Evolutionary conservation across 2,113 vertebrate species (phyloP).

Genomic region (Calidris pygmaea): DNA sequence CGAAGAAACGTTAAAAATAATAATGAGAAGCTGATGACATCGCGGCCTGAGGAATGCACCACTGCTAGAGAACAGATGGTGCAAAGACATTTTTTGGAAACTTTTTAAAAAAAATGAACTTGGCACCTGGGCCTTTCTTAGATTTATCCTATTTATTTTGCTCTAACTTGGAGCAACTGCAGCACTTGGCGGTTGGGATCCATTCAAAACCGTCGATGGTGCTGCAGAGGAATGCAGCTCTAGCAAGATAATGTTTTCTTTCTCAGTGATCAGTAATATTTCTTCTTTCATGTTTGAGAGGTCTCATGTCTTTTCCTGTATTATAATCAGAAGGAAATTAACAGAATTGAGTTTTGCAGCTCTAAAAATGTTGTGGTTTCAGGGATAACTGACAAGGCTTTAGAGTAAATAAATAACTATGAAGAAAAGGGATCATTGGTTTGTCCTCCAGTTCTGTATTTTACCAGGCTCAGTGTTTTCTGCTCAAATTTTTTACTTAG

Average conservation of each 20-base stretch:
- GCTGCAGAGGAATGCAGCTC: background rate
- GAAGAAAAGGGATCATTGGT: background rate
- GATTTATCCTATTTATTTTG: background rate
- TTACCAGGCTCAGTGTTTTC: background rate
- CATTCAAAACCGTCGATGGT: background rate
- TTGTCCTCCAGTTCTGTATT: background rate
- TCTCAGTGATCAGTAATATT: background rate
- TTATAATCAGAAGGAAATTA: background rate
- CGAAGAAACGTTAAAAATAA: background rate
- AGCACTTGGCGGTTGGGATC: background rate
- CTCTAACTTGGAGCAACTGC: background rate
- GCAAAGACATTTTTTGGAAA: background rate
- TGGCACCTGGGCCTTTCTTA: constrained; percentile 30
- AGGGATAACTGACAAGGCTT: background rate
- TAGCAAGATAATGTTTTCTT: background rate
- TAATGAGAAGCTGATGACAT: constrained; percentile 55
- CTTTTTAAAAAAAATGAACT: background rate
- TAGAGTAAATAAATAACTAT: background rate
- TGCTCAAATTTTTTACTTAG: background rate
- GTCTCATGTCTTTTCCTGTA: background rate
- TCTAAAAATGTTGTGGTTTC: background rate
- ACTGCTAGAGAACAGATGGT: constrained; percentile 43
- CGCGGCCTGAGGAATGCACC: background rate
- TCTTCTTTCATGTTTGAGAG: background rate
- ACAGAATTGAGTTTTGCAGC: background rate